phyloP scores from a whole-genome alignment of 35 echinoderm and acorn worm genomes.

The Anneissia japonica region DNA sequence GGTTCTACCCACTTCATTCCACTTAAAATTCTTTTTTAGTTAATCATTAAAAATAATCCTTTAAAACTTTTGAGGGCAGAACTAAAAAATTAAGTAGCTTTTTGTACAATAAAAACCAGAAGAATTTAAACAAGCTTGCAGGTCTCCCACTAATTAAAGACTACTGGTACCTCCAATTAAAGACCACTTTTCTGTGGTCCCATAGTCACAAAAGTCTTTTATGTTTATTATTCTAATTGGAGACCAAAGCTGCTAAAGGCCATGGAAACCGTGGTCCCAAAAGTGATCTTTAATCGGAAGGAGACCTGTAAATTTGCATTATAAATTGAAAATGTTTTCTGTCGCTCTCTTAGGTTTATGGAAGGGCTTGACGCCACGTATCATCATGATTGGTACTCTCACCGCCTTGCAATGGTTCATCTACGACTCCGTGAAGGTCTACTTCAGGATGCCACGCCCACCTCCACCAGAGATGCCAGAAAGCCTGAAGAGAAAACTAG shows the following conservation, averaged over 20 bases:
- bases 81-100: too few relatives aligned
- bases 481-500: conserved; percentile 64
- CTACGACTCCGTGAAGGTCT: conserved; percentile 99
- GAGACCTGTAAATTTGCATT: neutral
- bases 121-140: too few relatives aligned
- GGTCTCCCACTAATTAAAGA: too few relatives aligned
- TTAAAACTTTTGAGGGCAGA: too few relatives aligned
- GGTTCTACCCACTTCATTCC: too few relatives aligned
- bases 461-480: conserved; percentile 99
- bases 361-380: conserved; percentile 97
- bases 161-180: too few relatives aligned
- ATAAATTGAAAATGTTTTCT: neutral
- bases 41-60: too few relatives aligned
- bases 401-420: conserved; percentile 99
- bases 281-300: neutral
- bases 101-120: too few relatives aligned
- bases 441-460: conserved; percentile 95
- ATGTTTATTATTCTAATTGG: neutral
- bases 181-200: too few relatives aligned
- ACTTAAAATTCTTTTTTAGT: too few relatives aligned
- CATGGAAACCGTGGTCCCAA: neutral
- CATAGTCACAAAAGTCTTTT: too few relatives aligned
- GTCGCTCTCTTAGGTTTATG: conserved; percentile 57
- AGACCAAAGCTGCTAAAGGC: neutral
- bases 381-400: conserved; percentile 99